These are phyloP conservation scores for Thumatha senex DNA, from an alignment of 2,888 invertebrate species.

Conservation along the genomic window DNA sequence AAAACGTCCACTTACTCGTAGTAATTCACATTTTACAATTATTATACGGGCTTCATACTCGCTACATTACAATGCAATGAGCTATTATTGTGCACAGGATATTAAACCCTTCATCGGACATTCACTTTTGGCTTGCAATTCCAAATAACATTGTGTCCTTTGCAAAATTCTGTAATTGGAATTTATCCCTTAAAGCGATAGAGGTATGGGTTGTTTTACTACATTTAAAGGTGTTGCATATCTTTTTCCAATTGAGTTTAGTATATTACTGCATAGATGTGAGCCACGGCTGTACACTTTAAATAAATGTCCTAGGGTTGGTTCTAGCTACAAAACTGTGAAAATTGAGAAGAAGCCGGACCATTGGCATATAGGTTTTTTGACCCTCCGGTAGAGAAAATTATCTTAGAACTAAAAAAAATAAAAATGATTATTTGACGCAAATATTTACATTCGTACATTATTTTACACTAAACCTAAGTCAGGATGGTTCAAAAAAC, in stretches of 20 bases:
- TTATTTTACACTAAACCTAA: too few relatives aligned
- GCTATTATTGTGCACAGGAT: slow-evolving; percentile 56
- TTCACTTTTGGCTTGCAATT: slow-evolving; percentile 35
- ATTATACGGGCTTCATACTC: slow-evolving; percentile 4
- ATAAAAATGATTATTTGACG: too few relatives aligned
- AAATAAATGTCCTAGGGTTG: slow-evolving; percentile 55
- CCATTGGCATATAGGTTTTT: too few relatives aligned
- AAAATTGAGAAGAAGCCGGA: too few relatives aligned
- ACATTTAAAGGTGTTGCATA: slow-evolving; percentile 34
- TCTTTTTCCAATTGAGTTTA: slow-evolving; percentile 52
- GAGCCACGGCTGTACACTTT: slow-evolving; percentile 60
- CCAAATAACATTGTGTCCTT: slow-evolving; percentile 42
- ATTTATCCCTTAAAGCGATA: slow-evolving; percentile 39
- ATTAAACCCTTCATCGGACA: slow-evolving; percentile 56
- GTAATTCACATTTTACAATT: slow-evolving; percentile 4
- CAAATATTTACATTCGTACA: too few relatives aligned
- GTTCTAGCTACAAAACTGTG: slow-evolving; percentile 11
- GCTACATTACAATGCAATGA: slow-evolving; percentile 23
- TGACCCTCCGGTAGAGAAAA: too few relatives aligned
- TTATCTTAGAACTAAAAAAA: too few relatives aligned
- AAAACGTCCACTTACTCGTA: neutral
- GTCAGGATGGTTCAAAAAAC: too few relatives aligned
- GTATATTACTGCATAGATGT: slow-evolving; percentile 60
- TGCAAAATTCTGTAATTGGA: slow-evolving; percentile 34
- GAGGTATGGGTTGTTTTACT: slow-evolving; percentile 40